Evolutionary conservation across 2,797 vertebrate genomes (phyloP).

Genomic region (Erethizon dorsatum): DNA sequence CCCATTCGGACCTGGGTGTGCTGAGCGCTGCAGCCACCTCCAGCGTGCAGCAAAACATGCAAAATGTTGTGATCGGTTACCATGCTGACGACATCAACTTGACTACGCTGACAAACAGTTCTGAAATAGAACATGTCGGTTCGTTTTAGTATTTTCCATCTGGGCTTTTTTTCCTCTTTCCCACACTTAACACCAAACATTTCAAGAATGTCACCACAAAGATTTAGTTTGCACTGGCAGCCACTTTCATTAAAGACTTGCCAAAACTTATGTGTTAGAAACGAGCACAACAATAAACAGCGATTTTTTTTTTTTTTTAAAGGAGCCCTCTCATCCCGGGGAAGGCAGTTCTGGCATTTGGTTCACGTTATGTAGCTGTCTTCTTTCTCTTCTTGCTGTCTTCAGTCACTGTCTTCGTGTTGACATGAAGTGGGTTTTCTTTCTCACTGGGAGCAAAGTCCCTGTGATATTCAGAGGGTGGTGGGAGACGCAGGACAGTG

Average conservation of each 20-base stretch:
- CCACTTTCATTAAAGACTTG: conserved; percentile 80
- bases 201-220: conserved; percentile 87
- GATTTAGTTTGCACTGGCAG: conserved; percentile 85
- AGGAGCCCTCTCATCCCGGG: conserved; percentile 58
- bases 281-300: conserved; percentile 76
- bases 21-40: conserved; percentile 30
- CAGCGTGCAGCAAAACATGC: conserved; percentile 83
- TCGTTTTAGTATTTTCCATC: conserved; percentile 91
- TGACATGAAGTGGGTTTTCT: not conserved
- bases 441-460: not conserved
- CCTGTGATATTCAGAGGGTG: not conserved
- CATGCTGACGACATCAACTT: conserved; percentile 91
- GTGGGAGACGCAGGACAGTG: not conserved
- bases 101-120: conserved; percentile 91
- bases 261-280: conserved; percentile 77
- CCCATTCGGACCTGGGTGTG: conserved; percentile 65
- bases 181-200: conserved; percentile 85
- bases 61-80: conserved; percentile 91
- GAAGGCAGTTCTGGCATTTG: not conserved
- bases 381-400: not conserved
- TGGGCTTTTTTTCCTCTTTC: conserved; percentile 82
- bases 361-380: fast-evolving
- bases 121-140: conserved; percentile 92
- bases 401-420: not conserved
- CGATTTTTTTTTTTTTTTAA: not conserved